Base-by-base conservation (phyloP, 2,797 vertebrate genomes). In the Megalops cyprinoides region DNA sequence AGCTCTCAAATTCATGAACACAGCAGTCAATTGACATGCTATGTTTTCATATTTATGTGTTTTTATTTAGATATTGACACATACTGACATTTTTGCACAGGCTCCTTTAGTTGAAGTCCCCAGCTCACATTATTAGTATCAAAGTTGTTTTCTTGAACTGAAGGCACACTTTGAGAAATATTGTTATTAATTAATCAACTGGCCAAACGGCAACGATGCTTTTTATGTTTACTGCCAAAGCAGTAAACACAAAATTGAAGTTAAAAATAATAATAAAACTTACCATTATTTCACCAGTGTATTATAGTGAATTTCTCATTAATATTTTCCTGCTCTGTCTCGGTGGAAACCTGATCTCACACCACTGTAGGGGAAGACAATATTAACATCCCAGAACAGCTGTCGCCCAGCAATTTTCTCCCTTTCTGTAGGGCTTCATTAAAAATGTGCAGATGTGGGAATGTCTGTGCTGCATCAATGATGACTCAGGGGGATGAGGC, bases 381-480 rank as follows among this genome's bases (percentile, higher is more conserved):
- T 48, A 79, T 82, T 82, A 79, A 51, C 37, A 79, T 67, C 20
- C 58, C 12, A 37, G 37, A 79, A 62, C 78, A 79, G 78, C 82
- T 83, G 82, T 83, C 74, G 74, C 46, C 58, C 53, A 74, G 51
- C 77, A 79, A 79, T 79, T 67, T 79, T 69, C 71, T 39, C 56
- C 28, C 28, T 79, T 82, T 78, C 74, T 42, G 37, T 25, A 76
- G 82, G 73, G 79, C 75, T 79, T 79, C 48, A 83, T 83, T 83
- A 83, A 76, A 82, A 79, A 53, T 34, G 39, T 74, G 39, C 60
- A 76, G 62, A 67, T 79, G 82, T 83, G 82, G 82, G 82, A 79
- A 79, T 83, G 78, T 48, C 78, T 56, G 78, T 46, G 10, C 31
- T 69, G 55, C 56, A 62, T n/a, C 37, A 46, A 42, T 79, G 77